A percentile compares a stretch with the other conserved stretches of the same genome.
Conservation (phyloP, 2,113 vertebrate species). For the Atlantisia rogersi region DNA sequence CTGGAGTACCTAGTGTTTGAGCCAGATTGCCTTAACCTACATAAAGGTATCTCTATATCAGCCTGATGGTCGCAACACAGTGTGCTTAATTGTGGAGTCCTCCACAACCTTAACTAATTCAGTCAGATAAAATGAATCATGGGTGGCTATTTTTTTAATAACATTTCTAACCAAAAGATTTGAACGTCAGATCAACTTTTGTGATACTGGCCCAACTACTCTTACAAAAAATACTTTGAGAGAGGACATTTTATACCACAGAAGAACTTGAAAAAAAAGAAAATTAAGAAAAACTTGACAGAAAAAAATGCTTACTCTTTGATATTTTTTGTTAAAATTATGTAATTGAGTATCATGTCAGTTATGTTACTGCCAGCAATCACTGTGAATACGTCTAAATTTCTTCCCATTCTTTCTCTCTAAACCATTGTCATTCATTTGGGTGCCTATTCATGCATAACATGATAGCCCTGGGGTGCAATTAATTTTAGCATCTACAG, state of each 20-base stretch:
- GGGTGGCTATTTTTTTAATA: background rate
- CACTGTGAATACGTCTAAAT: constrained; percentile 44
- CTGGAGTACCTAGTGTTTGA: background rate
- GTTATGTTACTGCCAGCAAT: constrained; percentile 40
- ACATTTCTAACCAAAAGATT: background rate
- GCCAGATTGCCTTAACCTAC: background rate
- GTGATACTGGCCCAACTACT: background rate
- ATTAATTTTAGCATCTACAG: constrained; percentile 70
- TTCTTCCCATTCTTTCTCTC: constrained; percentile 27
- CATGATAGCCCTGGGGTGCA: constrained; percentile 48
- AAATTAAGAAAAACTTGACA: background rate
- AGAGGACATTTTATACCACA: background rate
- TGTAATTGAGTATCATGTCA: constrained; percentile 48
- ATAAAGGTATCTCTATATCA: background rate
- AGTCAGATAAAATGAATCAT: background rate
- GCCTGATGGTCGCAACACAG: background rate
- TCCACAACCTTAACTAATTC: background rate
- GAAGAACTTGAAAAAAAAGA: constrained; percentile 22
- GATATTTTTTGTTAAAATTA: constrained; percentile 61
- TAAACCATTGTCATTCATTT: constrained; percentile 53
- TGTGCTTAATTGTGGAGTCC: background rate
- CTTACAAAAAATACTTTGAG: background rate
- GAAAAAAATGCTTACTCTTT: constrained; percentile 36
- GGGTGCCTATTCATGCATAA: constrained; percentile 63
- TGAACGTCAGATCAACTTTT: background rate